Evolutionary conservation across 2,888 invertebrate species (phyloP), one percentile per base, ranked within the genome.

Genomic region (Napeogenes sylphis): DNA sequence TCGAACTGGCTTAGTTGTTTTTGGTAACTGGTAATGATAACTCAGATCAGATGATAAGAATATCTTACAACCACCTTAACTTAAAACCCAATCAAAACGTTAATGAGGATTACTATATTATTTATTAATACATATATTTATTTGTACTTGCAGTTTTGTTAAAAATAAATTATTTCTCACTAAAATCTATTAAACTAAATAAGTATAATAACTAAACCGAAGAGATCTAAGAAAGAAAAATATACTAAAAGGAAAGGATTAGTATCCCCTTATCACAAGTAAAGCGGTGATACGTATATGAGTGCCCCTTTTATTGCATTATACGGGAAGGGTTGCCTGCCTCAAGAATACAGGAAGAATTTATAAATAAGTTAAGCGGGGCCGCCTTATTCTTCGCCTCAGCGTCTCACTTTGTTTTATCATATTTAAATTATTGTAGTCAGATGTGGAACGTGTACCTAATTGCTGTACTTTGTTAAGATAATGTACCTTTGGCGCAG

Each of bases 381-480:
- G 76, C 81, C 81, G 84, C 87, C 87, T 84, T 82, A 85, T 87
- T 88, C 87, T 85, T 84, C 83, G 82, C 78, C 79, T 82, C 80
- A 67, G 76, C 84, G 79, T 84, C 84, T 83, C 79, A 85, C 86
- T 87, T 87, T 89, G 90, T 90, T 90, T 89, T 90, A 90, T 90
- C 90, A 90, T 90, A 90, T 90, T 90, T 90, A 90, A 90, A 90
- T 90, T 90, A 90, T 90, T 88, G 86, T 84, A 90, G 90, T 90
- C 86, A 90, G 89, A 90, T 90, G 90, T 90, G 86, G 89, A 90
- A 90, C 90, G 90, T 90, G 90, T 90, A 90, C 89, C 85, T 90
- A 90, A 90, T 90, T 90, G 90, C 90, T 83, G 86, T 90, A 90
- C 90, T 90, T 90, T 90, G 89, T 90, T 89, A 88, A 90, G 90